A percentile compares a stretch with the other conserved stretches of the same genome.
Evolutionary conservation across 2,888 invertebrate species (phyloP).

Genomic region (Craniophora ligustri): DNA sequence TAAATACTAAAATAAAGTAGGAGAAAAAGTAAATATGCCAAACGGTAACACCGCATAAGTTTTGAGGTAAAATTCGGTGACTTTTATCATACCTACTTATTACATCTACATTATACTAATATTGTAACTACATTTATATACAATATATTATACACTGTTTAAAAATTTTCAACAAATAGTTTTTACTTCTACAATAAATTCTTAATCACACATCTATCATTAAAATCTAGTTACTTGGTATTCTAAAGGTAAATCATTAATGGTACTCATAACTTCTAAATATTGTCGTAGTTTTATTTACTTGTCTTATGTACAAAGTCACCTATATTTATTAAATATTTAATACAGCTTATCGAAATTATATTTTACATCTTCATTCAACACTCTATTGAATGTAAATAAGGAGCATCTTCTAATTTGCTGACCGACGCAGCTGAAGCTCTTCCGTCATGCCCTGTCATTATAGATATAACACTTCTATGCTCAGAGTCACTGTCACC

Average conservation of each 20-base stretch:
- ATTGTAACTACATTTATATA: conserved; percentile 1
- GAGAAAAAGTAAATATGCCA: conserved; percentile 17
- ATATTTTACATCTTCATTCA: conserved; percentile 48
- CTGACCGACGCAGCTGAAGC: conserved; percentile 74
- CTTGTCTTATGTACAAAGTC: conserved; percentile 44
- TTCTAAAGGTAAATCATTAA: conserved; percentile 1
- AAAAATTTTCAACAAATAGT: not conserved
- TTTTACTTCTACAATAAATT: not conserved
- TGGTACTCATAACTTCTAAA: conserved; percentile 15
- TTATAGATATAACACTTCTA: conserved; percentile 84
- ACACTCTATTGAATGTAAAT: conserved; percentile 79
- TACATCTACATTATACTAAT: conserved; percentile 1
- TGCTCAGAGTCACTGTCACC: conserved; percentile 86
- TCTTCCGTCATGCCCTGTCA: conserved; percentile 77
- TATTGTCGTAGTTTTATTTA: conserved; percentile 8
- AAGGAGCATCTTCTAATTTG: conserved; percentile 76
- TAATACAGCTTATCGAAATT: no score
- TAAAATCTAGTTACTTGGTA: conserved; percentile 6
- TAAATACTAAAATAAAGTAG: conserved; percentile 30
- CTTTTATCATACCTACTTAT: conserved; percentile 45
- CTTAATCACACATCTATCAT: conserved; percentile 5
- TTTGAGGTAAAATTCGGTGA: conserved; percentile 72
- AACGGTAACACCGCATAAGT: conserved; percentile 36
- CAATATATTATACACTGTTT: conserved; percentile 16
- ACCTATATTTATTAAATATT: conserved; percentile 31